Evolutionary conservation across 2,797 vertebrate genomes (phyloP), one percentile per base, ranked within the genome.

Genomic region (Rhabdophis nuchalis): DNA sequence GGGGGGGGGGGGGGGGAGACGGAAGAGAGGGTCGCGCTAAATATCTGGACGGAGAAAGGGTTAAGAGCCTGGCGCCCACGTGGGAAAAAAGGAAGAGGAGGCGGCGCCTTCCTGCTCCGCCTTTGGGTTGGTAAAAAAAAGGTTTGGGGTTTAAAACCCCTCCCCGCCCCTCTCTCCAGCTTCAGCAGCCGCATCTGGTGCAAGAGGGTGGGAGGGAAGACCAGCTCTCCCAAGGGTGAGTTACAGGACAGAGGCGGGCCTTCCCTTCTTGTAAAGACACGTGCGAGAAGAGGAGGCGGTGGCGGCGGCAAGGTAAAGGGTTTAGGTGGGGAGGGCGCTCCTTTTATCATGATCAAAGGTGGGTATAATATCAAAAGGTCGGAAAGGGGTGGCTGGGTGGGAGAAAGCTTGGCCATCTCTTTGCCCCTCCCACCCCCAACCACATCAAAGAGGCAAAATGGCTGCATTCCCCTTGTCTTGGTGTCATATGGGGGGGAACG

Each of bases 391-490:
- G 64, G n/a, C 14, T 32, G n/a, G 57, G 29, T 52, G 32, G 27
- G 23, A 29, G 52, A 7, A 20, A 50, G 60, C 18, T 82, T 87
- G 50, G 61, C 88, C 88, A 89, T 86, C 46, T 46, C 86, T 82
- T 93, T 54, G 92, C 92, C 92, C 92, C 89, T 93, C 92, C 92
- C 68, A 93, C 68, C 92, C 89, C 92, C 86, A 93, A 86, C 92
- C 92, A 93, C 89, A 93, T 93, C 92, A 93, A 93, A 90, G 92
- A 93, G 89, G 92, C 92, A 93, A 93, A 93, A 93, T 93, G 92
- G 92, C 92, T 93, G 92, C 89, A 93, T 93, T 90, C 92, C 86
- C 86, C 92, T 93, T 93, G 92, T 93, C 89, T 93, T 61, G 68
- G 92, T 87, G 88, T 92, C 88, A 58, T 58, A 87, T 85, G 89